A percentile compares a stretch with the other conserved stretches of the same genome.
These are phyloP conservation scores for Arctopsyche grandis DNA, from an alignment of 1,140 invertebrate genomes.

Conservation along the genomic window DNA sequence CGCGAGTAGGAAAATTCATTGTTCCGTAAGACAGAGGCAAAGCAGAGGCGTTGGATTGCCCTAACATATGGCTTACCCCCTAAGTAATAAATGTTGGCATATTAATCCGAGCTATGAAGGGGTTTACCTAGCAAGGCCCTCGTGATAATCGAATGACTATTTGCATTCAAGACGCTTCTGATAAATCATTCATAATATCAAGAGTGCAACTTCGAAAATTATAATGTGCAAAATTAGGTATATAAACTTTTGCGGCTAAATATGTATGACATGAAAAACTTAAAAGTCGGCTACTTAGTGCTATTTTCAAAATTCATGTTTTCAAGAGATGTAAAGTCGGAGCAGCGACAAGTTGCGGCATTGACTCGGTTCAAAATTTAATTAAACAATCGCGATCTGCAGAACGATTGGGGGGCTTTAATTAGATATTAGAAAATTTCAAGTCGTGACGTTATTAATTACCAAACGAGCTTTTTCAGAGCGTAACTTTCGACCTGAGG, in stretches of 20 bases:
- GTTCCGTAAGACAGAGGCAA: conserved; percentile 41
- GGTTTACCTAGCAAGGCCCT: conserved; percentile 44
- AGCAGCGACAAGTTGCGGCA: too few species aligned
- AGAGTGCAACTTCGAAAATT: not conserved
- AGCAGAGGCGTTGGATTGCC: conserved; percentile 43
- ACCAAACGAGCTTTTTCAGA: not conserved
- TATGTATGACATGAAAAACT: too few species aligned
- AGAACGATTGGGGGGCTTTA: not conserved
- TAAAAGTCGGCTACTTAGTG: too few species aligned
- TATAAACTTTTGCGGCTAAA: too few species aligned
- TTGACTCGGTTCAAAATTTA: not conserved
- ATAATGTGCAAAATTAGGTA: too few species aligned
- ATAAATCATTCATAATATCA: conserved; percentile 36
- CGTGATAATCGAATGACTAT: conserved; percentile 54
- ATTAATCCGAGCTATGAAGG: conserved; percentile 51
- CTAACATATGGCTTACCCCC: conserved; percentile 49
- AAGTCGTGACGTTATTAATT: conserved; percentile 26
- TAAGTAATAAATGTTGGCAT: conserved; percentile 54
- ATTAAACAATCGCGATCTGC: not conserved
- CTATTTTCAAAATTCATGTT: too few species aligned
- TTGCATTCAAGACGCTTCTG: conserved; percentile 40
- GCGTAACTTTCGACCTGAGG: not conserved
- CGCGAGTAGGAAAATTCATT: conserved; percentile 38
- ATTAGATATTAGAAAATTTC: conserved; percentile 23
- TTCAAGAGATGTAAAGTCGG: too few species aligned